These are phyloP conservation scores for Heliconius eleuchia DNA, from an alignment of 1,140 invertebrate genomes.

Conservation along the genomic window DNA sequence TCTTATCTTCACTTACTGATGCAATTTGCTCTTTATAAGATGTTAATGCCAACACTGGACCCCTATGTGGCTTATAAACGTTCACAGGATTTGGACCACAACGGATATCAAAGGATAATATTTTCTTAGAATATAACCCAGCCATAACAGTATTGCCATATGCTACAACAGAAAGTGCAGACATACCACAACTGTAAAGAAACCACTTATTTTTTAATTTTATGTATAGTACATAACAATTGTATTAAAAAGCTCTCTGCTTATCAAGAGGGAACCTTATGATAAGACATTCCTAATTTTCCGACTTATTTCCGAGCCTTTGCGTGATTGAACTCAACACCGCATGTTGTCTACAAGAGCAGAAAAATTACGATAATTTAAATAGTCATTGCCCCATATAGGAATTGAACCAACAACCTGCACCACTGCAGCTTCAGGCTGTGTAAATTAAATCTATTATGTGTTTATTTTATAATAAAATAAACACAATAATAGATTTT, in stretches of 20 bases:
- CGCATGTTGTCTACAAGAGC: too few species aligned
- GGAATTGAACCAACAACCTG: too few species aligned
- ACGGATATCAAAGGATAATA: slow-evolving; percentile 64
- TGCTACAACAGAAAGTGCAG: slow-evolving; percentile 66
- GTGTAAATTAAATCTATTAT: too few species aligned
- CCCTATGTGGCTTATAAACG: slow-evolving; percentile 65
- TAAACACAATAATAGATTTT: too few species aligned
- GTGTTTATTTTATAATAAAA: too few species aligned
- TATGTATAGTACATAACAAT: not conserved
- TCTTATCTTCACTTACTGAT: slow-evolving; percentile 72
- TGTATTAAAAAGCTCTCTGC: not conserved
- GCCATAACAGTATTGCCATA: slow-evolving; percentile 62
- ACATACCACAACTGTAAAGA: slow-evolving; percentile 68
- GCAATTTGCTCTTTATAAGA: slow-evolving; percentile 62
- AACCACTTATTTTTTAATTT: not conserved
- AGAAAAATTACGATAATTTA: too few species aligned
- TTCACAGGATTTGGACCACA: slow-evolving; percentile 52
- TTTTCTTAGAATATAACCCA: slow-evolving; percentile 70
- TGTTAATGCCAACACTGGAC: slow-evolving; percentile 62
- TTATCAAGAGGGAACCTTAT: too few species aligned
- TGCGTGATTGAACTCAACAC: too few species aligned
- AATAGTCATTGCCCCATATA: too few species aligned
- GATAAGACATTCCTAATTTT: too few species aligned
- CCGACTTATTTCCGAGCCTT: too few species aligned
- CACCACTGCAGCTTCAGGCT: too few species aligned